Evolutionary conservation across 2,888 invertebrate genomes (phyloP), one percentile per base, ranked within the genome.

Genomic region (Nycteola revayana): DNA sequence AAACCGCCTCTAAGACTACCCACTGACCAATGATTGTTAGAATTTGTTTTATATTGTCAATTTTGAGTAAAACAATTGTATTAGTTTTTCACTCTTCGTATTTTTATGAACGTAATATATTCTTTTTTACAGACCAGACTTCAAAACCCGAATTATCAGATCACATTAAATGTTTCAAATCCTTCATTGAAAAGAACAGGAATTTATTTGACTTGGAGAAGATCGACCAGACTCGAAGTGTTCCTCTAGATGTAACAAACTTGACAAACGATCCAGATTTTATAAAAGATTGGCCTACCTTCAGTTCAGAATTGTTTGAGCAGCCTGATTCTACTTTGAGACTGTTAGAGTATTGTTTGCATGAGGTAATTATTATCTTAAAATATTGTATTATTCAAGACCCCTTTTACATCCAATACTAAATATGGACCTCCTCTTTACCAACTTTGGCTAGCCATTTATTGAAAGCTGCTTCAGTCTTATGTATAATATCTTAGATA

Each of bases 281-380:
- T 50, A 66, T 64, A 6, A 72, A 62, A 7, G 70, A 83, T 8
- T 95, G 96, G 94, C 71, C 90, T 9, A 80, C 86, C n/a, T 90
- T 96, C 51, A 75, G 77, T 40, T 84, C 87, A 25, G 94, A 96
- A 54, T 73, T 97, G 24, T 83, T 89, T 49, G 91, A 91, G 36
- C 91, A 90, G 40, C 94, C 96, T 0, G 91, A 92, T 39, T 84
- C 85, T 32, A 91, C 93, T 8, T 80, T 97, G 28, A 90, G 91
- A 32, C 92, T 93, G 36, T 74, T 97, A 34, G 94, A 94, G 28
- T 85, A 95, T 42, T 95, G 95, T 29, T 92, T 96, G 85, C 94
- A 96, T 82, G 93, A 95, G 90, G 92, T 92, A 56, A 36, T 11
- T n/a, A n/a, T n/a, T n/a, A n/a, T n/a, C n/a, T n/a, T n/a, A n/a